Percentiles rank a stretch among this genome's conserved stretches.
phyloP scores from a whole-genome alignment of 2,888 invertebrate species.

The Ophonus ardosiacus region DNA sequence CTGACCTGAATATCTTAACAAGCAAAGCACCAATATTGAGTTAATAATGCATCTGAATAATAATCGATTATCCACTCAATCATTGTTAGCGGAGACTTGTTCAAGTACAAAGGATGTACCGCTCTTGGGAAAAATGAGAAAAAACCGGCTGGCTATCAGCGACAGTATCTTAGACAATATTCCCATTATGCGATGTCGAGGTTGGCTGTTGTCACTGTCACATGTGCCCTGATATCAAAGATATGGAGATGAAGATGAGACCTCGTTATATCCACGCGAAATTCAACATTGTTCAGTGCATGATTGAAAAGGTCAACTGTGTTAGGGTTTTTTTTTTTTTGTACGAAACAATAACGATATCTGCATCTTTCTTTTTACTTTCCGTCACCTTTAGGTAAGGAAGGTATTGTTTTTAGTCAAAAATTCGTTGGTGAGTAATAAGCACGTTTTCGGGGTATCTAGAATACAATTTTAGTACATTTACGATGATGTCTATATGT shows the following conservation, averaged over 20 bases:
- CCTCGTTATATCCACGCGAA: neutral
- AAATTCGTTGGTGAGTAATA: too few relatives aligned
- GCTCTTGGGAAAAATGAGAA: constrained; percentile 23
- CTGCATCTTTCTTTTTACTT: too few relatives aligned
- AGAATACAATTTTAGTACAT: too few relatives aligned
- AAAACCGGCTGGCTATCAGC: constrained; percentile 56
- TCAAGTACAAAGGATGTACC: constrained; percentile 39
- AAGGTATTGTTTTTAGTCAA: too few relatives aligned
- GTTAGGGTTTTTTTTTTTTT: neutral
- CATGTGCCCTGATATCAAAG: neutral
- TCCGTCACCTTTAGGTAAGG: too few relatives aligned
- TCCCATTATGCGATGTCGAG: constrained; percentile 52
- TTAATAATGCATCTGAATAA: constrained; percentile 53
- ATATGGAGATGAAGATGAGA: constrained; percentile 18
- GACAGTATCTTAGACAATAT: constrained; percentile 59
- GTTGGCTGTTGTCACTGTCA: constrained; percentile 39
- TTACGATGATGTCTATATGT: too few relatives aligned
- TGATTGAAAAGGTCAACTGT: neutral
- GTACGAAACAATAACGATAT: too few relatives aligned
- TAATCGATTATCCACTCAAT: constrained; percentile 58
- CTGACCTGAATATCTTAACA: neutral
- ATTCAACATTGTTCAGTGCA: neutral
- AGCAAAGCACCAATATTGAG: constrained; percentile 35
- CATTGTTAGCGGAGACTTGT: constrained; percentile 52
- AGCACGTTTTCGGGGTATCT: too few relatives aligned